These are phyloP conservation scores for Amphimallon solstitiale DNA, from an alignment of 2,888 invertebrate genomes.

Conservation along the genomic window DNA sequence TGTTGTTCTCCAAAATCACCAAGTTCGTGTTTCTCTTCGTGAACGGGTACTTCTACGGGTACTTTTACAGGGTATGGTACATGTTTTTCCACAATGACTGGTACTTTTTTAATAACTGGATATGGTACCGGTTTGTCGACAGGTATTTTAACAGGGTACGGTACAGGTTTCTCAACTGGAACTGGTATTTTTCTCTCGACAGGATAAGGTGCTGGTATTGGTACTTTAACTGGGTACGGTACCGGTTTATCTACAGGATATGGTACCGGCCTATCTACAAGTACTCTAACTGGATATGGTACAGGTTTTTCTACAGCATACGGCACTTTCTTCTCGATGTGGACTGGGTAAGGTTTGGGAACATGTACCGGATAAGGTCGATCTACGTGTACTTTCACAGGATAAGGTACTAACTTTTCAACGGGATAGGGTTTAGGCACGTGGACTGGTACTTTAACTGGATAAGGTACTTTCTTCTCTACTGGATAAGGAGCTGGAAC, in stretches of 20 bases:
- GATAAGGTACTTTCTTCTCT: slow-evolving; percentile 74
- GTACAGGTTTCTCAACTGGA: slow-evolving; percentile 75
- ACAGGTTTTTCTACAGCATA: slow-evolving; percentile 78
- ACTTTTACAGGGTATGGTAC: slow-evolving; percentile 78
- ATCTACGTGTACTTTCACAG: slow-evolving; percentile 77
- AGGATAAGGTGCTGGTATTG: slow-evolving; percentile 76
- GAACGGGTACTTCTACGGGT: slow-evolving; percentile 71
- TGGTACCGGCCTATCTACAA: slow-evolving; percentile 74
- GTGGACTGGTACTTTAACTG: slow-evolving; percentile 76
- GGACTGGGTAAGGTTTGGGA: slow-evolving; percentile 75
- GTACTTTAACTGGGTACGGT: slow-evolving; percentile 79
- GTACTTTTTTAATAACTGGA: slow-evolving; percentile 63
- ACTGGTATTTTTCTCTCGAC: slow-evolving; percentile 74
- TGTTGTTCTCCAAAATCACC: slow-evolving; percentile 48
- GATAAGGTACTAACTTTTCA: slow-evolving; percentile 76
- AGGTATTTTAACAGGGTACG: slow-evolving; percentile 69
- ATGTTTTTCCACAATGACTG: slow-evolving; percentile 65
- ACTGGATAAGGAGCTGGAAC: slow-evolving; percentile 80
- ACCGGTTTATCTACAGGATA: slow-evolving; percentile 83
- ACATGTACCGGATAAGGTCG: slow-evolving; percentile 75
- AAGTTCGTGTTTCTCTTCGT: slow-evolving; percentile 60
- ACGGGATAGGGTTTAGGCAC: slow-evolving; percentile 80
- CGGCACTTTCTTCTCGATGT: slow-evolving; percentile 78
- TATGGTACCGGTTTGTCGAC: slow-evolving; percentile 74
- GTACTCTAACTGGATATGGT: slow-evolving; percentile 77